Evolutionary conservation across 2,113 vertebrate species (phyloP).

Genomic region (Mobula birostris): DNA sequence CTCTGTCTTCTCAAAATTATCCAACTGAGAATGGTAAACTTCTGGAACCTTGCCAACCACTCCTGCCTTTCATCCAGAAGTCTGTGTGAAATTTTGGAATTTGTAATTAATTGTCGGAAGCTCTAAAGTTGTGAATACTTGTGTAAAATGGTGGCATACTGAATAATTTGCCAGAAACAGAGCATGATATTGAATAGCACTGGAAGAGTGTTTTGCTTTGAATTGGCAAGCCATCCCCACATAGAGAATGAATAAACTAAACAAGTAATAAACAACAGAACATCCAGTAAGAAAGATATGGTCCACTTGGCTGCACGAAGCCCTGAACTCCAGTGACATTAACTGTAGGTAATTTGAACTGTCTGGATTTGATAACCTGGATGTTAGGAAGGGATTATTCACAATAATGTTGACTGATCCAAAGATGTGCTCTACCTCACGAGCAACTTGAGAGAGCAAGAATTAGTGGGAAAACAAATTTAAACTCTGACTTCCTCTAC

Average conservation of each 20-base stretch:
- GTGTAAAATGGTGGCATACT: not conserved
- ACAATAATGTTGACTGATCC: not conserved
- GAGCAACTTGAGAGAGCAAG: not conserved
- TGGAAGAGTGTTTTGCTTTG: constrained; percentile 6
- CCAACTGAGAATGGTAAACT: no score
- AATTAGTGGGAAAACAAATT: not conserved
- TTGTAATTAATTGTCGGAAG: no score
- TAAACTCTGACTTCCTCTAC: not conserved
- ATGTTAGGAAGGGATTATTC: not conserved
- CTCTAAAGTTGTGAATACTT: not conserved
- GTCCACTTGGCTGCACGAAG: not conserved
- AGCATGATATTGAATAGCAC: not conserved
- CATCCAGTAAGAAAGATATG: not conserved
- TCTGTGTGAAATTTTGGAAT: no score
- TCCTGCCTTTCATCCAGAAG: no score
- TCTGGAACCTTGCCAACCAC: no score
- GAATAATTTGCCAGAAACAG: not conserved
- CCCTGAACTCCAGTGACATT: not conserved
- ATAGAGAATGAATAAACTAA: not conserved
- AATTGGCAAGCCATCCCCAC: not conserved
- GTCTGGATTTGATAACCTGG: not conserved
- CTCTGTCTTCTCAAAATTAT: no score
- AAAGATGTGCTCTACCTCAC: not conserved
- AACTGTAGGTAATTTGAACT: not conserved
- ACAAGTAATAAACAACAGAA: not conserved